These are phyloP conservation scores for Neogale vison DNA, from an alignment of 2,113 vertebrate species.

Conservation along the genomic window DNA sequence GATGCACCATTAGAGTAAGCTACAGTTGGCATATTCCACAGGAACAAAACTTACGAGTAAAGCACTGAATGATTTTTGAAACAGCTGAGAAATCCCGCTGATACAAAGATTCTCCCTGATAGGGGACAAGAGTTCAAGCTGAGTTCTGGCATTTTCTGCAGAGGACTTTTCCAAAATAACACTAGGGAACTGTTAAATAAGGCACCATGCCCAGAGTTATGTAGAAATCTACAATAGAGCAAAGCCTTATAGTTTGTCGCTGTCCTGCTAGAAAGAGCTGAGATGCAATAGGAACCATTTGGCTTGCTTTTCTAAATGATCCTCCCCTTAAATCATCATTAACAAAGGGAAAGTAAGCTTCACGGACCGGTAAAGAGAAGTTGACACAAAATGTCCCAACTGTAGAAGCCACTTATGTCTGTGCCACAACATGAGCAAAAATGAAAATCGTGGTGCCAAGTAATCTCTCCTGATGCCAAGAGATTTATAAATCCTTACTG, in stretches of 20 bases:
- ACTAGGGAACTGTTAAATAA: conserved; percentile 55
- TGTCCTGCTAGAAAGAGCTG: background rate
- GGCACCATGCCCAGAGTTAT: conserved; percentile 72
- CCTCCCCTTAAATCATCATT: conserved; percentile 7
- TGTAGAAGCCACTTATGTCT: background rate
- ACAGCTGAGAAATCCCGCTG: conserved; percentile 72
- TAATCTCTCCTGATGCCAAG: background rate
- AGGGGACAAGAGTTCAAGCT: conserved; percentile 79
- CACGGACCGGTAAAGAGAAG: background rate
- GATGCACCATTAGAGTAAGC: conserved; percentile 49
- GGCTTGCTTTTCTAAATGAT: conserved; percentile 41
- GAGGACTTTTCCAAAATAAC: conserved; percentile 72
- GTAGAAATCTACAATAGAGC: conserved; percentile 24
- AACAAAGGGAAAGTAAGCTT: background rate
- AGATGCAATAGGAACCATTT: background rate
- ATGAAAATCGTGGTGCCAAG: background rate
- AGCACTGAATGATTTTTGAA: conserved; percentile 77
- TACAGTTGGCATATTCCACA: conserved; percentile 49
- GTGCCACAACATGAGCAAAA: background rate
- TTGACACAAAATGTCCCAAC: background rate
- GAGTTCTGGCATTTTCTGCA: conserved; percentile 77
- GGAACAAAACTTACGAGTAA: conserved; percentile 69
- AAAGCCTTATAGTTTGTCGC: background rate
- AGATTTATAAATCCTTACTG: background rate
- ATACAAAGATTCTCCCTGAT: conserved; percentile 78